phyloP scores from a whole-genome alignment of 1,140 invertebrate species.

The Macrosteles quadrilineatus region DNA sequence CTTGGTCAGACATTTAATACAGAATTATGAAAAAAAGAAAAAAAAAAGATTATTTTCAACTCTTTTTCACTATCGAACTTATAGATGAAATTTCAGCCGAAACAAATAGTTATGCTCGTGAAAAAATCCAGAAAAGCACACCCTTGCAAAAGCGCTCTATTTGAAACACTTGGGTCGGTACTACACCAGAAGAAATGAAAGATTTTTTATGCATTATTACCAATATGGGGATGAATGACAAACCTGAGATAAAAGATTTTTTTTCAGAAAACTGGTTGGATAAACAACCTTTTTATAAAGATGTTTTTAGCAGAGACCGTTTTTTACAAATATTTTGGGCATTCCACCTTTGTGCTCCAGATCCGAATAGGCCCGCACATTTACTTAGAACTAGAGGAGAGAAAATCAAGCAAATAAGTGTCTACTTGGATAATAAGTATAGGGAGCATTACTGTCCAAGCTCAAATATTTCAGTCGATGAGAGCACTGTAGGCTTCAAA shows the following conservation, averaged over 20 bases:
- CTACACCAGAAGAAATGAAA: neutral
- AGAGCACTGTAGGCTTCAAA: conserved; percentile 20
- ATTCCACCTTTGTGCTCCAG: neutral
- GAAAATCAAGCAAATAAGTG: conserved; percentile 5
- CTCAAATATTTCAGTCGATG: neutral
- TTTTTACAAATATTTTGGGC: conserved; percentile 24
- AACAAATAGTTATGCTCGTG: neutral
- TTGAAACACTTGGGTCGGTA: neutral
- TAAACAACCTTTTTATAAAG: conserved; percentile 25
- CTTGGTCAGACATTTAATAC: too few species aligned
- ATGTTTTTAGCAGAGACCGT: conserved; percentile 11
- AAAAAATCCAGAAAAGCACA: neutral
- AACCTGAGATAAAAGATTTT: conserved; percentile 23
- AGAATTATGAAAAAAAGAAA: too few species aligned
- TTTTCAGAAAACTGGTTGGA: conserved; percentile 23
- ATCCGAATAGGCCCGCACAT: neutral
- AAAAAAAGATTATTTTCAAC: neutral
- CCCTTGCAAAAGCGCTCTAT: neutral
- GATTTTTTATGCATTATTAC: conserved; percentile 15
- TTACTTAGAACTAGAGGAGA: neutral
- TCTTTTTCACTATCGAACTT: neutral
- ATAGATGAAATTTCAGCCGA: neutral
- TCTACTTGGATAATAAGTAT: conserved; percentile 16
- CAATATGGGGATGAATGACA: conserved; percentile 23
- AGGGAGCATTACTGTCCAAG: neutral